Conservation (phyloP, 2,888 invertebrate species). For the Blastobasis lacticolella region DNA sequence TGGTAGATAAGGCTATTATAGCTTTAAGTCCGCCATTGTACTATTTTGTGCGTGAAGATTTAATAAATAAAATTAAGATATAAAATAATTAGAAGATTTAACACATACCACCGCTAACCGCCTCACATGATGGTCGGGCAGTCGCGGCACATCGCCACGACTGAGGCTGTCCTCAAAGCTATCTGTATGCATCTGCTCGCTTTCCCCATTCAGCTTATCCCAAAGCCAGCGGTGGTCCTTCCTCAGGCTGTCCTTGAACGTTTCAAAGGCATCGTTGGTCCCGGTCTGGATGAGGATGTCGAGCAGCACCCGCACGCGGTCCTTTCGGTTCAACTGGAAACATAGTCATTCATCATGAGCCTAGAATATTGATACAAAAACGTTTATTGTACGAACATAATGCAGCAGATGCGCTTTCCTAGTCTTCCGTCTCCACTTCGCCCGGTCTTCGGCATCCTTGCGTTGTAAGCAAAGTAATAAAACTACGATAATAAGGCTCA, state of each 20-base stretch:
- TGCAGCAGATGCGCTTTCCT: too few species aligned
- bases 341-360: neutral
- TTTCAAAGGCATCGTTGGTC: slow-evolving; percentile 61
- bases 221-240: slow-evolving; percentile 75
- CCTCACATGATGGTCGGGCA: slow-evolving; percentile 70
- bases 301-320: slow-evolving; percentile 49
- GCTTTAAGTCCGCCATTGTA: too few species aligned
- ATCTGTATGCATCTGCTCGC: slow-evolving; percentile 44
- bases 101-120: slow-evolving; percentile 62
- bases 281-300: slow-evolving; percentile 53
- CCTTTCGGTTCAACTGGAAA: slow-evolving; percentile 50
- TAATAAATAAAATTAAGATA: too few species aligned
- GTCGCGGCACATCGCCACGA: slow-evolving; percentile 72
- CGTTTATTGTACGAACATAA: too few species aligned
- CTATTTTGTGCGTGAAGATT: too few species aligned
- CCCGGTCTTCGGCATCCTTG: too few species aligned
- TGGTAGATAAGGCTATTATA: too few species aligned
- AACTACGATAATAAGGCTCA: too few species aligned
- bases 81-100: too few species aligned
- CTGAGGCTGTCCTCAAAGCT: slow-evolving; percentile 68
- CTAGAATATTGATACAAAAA: too few species aligned
- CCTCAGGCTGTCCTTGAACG: slow-evolving; percentile 68
- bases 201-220: slow-evolving; percentile 53
- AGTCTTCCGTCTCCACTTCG: too few species aligned
- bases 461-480: too few species aligned